Evolutionary conservation across 1,140 invertebrate species (phyloP).

Genomic region (Triops cancriformis): DNA sequence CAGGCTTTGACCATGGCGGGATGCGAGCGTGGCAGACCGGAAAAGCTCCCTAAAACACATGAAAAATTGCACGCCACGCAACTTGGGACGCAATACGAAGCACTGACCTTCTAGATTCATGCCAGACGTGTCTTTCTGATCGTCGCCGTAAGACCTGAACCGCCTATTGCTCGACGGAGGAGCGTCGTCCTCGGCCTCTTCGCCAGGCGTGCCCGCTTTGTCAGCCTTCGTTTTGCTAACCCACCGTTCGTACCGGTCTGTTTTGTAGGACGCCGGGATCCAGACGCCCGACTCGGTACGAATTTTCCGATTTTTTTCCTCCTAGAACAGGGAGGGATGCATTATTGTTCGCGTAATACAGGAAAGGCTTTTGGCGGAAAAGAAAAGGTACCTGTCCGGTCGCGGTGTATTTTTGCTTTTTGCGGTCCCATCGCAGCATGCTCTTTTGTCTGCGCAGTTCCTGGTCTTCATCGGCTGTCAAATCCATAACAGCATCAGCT

Average conservation of each 20-base stretch:
- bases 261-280: conserved; percentile 90
- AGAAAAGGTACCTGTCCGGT: conserved; percentile 46
- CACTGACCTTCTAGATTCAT: conserved; percentile 25
- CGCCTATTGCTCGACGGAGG: conserved; percentile 31
- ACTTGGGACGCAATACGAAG: conserved; percentile 3
- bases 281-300: conserved; percentile 87
- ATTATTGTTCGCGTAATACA: too few relatives aligned
- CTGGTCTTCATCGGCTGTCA: conserved; percentile 67
- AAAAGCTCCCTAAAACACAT: conserved; percentile 29
- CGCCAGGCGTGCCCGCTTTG: conserved; percentile 49
- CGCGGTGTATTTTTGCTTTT: conserved; percentile 83
- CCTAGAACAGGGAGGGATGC: conserved; percentile 40
- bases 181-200: conserved; percentile 41
- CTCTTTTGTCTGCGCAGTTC: conserved; percentile 49
- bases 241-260: conserved; percentile 80
- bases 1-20: conserved; percentile 28
- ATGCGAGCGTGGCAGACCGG: conserved; percentile 21
- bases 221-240: conserved; percentile 68
- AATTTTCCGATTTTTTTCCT: conserved; percentile 66
- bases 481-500: conserved; percentile 61
- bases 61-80: conserved; percentile 20
- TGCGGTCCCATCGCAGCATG: conserved; percentile 73
- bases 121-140: conserved; percentile 17
- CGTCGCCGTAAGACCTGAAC: conserved; percentile 30
- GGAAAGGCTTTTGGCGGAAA: too few relatives aligned